phyloP scores from a whole-genome alignment of 2,113 vertebrate genomes.

The Chlamydotis undulata region DNA sequence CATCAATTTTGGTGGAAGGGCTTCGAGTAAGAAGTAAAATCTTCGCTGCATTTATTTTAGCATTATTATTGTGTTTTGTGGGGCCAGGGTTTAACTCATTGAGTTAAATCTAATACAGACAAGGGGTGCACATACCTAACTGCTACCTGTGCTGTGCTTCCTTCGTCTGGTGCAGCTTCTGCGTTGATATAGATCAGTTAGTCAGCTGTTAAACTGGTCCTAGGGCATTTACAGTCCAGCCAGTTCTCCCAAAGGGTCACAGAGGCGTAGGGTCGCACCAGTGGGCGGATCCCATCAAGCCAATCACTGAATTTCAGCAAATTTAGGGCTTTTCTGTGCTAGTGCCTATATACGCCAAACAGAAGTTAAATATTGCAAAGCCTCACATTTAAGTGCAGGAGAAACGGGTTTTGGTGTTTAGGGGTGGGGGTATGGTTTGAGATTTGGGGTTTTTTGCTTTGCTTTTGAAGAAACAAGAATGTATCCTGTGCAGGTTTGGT shows the following conservation, averaged over 20 bases:
- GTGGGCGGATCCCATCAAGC: background rate
- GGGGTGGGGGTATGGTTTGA: accelerated
- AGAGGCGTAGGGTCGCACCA: accelerated
- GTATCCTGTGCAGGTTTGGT: background rate
- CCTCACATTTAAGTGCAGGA: background rate
- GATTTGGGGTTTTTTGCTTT: background rate
- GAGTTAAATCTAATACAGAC: accelerated
- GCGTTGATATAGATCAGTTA: accelerated
- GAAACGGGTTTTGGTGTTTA: background rate
- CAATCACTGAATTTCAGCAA: background rate
- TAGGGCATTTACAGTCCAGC: background rate
- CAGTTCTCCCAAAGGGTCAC: background rate
- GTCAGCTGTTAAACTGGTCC: background rate
- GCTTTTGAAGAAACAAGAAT: accelerated
- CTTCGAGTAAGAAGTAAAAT: background rate
- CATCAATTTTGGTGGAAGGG: background rate
- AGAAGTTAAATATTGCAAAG: background rate
- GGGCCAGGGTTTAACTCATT: background rate
- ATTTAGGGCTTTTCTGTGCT: background rate
- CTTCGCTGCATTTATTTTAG: background rate
- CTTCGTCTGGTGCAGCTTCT: background rate
- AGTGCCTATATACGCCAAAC: background rate
- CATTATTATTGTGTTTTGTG: background rate
- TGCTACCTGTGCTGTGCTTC: background rate
- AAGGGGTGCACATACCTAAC: background rate